Conservation (phyloP, 2,797 vertebrate species). For the Somateria mollissima region DNA sequence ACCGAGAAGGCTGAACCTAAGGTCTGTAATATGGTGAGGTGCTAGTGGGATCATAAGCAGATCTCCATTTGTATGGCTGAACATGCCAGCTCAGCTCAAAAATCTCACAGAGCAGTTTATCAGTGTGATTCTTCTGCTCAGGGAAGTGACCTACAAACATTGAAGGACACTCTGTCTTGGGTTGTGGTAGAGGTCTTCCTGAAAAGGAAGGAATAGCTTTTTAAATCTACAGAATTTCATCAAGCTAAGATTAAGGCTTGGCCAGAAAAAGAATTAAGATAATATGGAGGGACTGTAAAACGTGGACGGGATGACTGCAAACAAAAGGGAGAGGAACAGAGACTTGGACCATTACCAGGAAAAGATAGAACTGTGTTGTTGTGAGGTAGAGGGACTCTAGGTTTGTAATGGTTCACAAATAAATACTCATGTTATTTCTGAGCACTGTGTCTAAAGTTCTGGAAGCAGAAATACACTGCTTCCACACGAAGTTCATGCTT, state of each 20-base stretch:
- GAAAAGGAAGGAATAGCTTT: neutral
- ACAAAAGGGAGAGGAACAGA: neutral
- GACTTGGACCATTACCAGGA: neutral
- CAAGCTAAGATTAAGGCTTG: neutral
- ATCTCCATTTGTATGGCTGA: accelerated
- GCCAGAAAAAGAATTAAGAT: neutral
- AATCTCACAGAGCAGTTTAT: neutral
- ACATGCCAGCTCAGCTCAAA: neutral
- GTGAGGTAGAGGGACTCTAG: neutral
- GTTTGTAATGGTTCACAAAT: neutral
- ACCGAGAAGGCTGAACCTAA: neutral
- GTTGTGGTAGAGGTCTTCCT: neutral
- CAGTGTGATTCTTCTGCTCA: neutral
- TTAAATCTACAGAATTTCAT: neutral
- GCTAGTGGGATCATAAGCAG: accelerated
- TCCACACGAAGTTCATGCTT: neutral
- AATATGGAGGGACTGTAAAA: neutral
- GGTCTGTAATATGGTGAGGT: neutral
- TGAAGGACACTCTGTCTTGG: neutral
- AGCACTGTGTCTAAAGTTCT: neutral
- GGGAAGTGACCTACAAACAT: neutral
- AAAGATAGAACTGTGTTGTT: neutral
- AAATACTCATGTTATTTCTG: neutral
- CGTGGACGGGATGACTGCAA: neutral
- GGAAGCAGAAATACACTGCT: neutral